Conservation (phyloP, 2,888 invertebrate species). For the Hemaris fuciformis region DNA sequence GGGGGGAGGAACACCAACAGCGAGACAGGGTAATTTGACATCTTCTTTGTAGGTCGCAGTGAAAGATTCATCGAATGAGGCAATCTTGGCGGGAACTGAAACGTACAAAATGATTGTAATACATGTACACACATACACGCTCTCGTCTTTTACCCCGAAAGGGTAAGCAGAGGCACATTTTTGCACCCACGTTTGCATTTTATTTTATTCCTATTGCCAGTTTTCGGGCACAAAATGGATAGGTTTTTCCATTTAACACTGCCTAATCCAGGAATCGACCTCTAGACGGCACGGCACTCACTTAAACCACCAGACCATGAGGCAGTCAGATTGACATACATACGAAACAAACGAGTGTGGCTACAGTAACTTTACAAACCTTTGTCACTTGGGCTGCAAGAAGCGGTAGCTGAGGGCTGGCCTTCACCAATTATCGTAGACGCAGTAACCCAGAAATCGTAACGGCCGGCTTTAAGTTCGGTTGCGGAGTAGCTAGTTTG, state of each 20-base stretch:
- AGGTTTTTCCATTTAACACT: no score
- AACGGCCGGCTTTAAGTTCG: slow-evolving; percentile 90
- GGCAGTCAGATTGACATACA: no score
- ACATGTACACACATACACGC: no score
- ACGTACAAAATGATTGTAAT: neutral
- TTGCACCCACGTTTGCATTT: no score
- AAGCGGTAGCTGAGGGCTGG: slow-evolving; percentile 92
- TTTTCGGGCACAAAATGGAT: no score
- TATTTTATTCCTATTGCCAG: no score
- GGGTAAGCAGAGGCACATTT: no score
- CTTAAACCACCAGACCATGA: no score
- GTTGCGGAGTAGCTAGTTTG: slow-evolving; percentile 94
- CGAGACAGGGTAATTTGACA: slow-evolving; percentile 93
- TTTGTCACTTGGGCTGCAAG: slow-evolving; percentile 90
- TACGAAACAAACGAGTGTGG: no score
- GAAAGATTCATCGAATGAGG: slow-evolving; percentile 96
- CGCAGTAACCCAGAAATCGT: slow-evolving; percentile 97
- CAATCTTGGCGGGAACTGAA: slow-evolving; percentile 94
- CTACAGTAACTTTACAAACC: slow-evolving; percentile 68
- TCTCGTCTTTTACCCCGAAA: no score
- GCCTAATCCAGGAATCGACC: no score
- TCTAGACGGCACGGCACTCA: no score
- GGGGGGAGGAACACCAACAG: slow-evolving; percentile 95
- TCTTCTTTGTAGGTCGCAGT: slow-evolving; percentile 96
- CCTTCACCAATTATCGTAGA: slow-evolving; percentile 97